Evolutionary conservation across 1,140 invertebrate genomes (phyloP), one percentile per base, ranked within the genome.

Genomic region (Cyphomyrmex costatus): DNA sequence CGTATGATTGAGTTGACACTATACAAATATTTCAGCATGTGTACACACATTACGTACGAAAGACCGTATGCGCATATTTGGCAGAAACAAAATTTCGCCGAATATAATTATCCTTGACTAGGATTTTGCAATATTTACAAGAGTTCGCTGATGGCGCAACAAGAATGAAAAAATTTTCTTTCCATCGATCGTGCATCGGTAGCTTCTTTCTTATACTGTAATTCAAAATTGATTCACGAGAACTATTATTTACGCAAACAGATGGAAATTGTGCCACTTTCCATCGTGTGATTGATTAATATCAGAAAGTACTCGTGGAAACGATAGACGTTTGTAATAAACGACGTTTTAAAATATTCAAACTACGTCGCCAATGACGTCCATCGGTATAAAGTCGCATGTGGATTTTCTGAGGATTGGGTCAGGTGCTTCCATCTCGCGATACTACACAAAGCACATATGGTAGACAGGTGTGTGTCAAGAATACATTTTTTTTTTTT

Each of bases 1-100:
- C 88, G 89, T 92, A 93, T 92, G 90, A 93, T 93, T 86, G 88
- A 90, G 80, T 56, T 53, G 77, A 90, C 82, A 74, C 73, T 21
- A 84, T 91, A 86, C 71, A 77, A 86, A 77, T 83, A 89, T 80
- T 76, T 88, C 27, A 86, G 24, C 78, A 8, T 30, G 14, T 56
- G 53, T 73, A 51, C 65, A 79, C 85, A 71, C 46, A 42, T 71
- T 56, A 27, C 19, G 16, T 56, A 27, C 19, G 16, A 46, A 7
- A 36, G 7, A 5, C 6, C 24, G 27, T 33, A 36, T 36, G 68
- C 68, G 36, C 33, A 71, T 60, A 74, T 74, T 36, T 33, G 30
- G 71, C 21, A 30, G 1, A 7, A 8, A 27, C 27, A 61, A 21
- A 61, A 46, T 30, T 27, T 24, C n/a, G 10, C 24, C 30, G 51